These are phyloP conservation scores for Drosophila nigromelanica DNA, from an alignment of 1,140 invertebrate genomes.

Conservation along the genomic window DNA sequence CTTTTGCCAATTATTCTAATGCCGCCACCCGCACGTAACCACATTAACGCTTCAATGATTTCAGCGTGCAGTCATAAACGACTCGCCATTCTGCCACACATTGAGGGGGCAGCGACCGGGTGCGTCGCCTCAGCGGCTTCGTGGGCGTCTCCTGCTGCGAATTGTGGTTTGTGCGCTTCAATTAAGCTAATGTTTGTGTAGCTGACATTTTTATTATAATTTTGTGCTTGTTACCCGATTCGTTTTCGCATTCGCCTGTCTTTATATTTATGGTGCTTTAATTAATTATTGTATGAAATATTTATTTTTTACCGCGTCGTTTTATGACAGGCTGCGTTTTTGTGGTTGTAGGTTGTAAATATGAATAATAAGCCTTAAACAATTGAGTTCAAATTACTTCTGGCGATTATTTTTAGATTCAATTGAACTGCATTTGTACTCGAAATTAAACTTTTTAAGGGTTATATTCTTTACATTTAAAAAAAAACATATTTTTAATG, in stretches of 20 bases:
- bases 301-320: slow-evolving; percentile 16
- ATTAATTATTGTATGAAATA: slow-evolving; percentile 60
- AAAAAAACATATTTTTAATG: neutral
- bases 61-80: slow-evolving; percentile 55
- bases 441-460: neutral
- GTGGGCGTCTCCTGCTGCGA: slow-evolving; percentile 28
- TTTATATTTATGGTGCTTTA: slow-evolving; percentile 60
- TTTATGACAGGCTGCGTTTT: slow-evolving; percentile 35
- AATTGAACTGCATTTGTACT: neutral
- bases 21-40: slow-evolving; percentile 62
- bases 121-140: slow-evolving; percentile 14
- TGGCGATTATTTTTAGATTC: neutral
- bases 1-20: slow-evolving; percentile 69
- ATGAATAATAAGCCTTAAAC: slow-evolving; percentile 9
- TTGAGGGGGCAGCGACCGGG: slow-evolving; percentile 38
- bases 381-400: slow-evolving; percentile 7
- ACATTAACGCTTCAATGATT: slow-evolving; percentile 69
- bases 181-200: slow-evolving; percentile 57
- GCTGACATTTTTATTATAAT: slow-evolving; percentile 71
- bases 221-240: slow-evolving; percentile 61
- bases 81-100: slow-evolving; percentile 22
- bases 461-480: too few species aligned
- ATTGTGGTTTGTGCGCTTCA: slow-evolving; percentile 30
- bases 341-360: slow-evolving; percentile 29
- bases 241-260: slow-evolving; percentile 33